Base-by-base conservation (phyloP, 2,797 vertebrate species). In the Pangasius djambal region DNA sequence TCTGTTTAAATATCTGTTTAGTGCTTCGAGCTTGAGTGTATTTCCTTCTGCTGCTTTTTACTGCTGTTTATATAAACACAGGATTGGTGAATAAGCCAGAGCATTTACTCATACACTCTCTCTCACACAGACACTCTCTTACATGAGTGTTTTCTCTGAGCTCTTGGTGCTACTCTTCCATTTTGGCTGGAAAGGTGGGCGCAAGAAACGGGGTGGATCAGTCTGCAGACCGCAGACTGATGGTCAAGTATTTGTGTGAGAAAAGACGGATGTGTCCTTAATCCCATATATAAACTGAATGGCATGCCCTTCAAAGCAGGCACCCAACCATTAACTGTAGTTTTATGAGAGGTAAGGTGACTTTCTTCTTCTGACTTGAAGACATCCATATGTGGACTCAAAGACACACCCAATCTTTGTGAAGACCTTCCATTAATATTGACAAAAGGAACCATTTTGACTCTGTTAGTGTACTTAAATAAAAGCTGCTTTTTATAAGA, bases 1-100 rank as follows among this genome's bases (percentile, higher is more conserved):
- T 44, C 44, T 44, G 44, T 44, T 44, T 44, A 95, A 94, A 94
- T 93, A 91, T 93, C 94, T 93, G 59, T 93, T 92, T 93, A 86
- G 57, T 82, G 57, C 31, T 82, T 22, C 20, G 2, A 50, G 65
- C 34, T 72, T n/a, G 25, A 87, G 44, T 10, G 8, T 12, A 78
- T 77, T 67, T 87, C 34, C 44, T 67, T 34, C 59, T 67, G 57
- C 57, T 52, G 59, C 22, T 48, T 72, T 83, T 88, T 78, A 91
- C 90, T 91, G 93, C 91, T 92, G 88, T 92, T 92, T 93, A 89
- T 92, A 91, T 87, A 91, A 85, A 86, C 86, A 37, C 70, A 74
- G 67, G 83, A 65, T 40, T 86, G 72, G n/a, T 9, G 72, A 77
- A 67, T 28, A 3, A 12, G 55, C 72, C 83, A 82, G 50, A 40